phyloP scores from a whole-genome alignment of 2,888 invertebrate genomes.

The Agrotis exclamationis region DNA sequence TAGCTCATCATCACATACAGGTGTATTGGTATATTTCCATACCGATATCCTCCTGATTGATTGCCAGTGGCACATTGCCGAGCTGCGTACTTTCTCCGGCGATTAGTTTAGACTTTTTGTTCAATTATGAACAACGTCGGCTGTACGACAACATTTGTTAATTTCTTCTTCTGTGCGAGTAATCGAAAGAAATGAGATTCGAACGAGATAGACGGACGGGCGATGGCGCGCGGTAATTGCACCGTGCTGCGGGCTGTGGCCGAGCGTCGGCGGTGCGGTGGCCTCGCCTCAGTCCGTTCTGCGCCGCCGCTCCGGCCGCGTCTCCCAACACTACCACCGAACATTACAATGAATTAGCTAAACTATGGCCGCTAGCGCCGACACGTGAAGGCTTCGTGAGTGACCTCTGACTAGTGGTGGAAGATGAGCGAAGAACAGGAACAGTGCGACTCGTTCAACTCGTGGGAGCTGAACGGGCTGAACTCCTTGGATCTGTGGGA shows the following conservation, averaged over 20 bases:
- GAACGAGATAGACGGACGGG: conserved; percentile 82
- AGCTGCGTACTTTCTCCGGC: conserved; percentile 77
- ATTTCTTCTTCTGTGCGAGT: conserved; percentile 81
- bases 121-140: conserved; percentile 71
- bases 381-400: conserved; percentile 73
- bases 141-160: conserved; percentile 79
- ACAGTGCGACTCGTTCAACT: conserved; percentile 86
- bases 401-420: conserved; percentile 74
- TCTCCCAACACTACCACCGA: conserved; percentile 61
- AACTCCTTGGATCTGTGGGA: conserved; percentile 96
- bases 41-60: conserved; percentile 77
- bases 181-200: conserved; percentile 86
- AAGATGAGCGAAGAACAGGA: conserved; percentile 88
- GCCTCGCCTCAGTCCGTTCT: conserved; percentile 72
- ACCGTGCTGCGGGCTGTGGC: conserved; percentile 67
- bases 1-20: conserved; percentile 66
- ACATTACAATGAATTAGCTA: conserved; percentile 67
- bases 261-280: conserved; percentile 77
- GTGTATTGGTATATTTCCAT: conserved; percentile 65
- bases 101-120: conserved; percentile 76
- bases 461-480: conserved; percentile 91
- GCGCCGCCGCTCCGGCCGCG: conserved; percentile 64
- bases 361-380: conserved; percentile 78
- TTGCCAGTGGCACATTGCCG: conserved; percentile 69
- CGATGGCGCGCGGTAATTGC: conserved; percentile 81